Base-by-base conservation (phyloP, 2,888 invertebrate species). In the Pseudococcus viburni region DNA sequence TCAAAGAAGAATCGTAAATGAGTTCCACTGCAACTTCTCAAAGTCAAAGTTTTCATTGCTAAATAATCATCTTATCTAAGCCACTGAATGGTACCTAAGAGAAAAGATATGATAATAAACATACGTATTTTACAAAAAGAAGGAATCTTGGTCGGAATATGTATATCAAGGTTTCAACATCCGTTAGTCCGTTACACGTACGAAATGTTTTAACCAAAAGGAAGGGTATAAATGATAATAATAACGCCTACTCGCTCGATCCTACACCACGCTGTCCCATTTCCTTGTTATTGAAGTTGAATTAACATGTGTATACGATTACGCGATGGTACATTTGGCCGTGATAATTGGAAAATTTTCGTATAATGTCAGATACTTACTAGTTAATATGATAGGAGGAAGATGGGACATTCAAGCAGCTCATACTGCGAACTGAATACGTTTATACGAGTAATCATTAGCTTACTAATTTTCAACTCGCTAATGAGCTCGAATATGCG, bases 401-500 rank as follows among this genome's bases (percentile, higher is more conserved):
- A 55, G 55, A 55, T 55, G 51, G 15, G 11, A 51, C 51, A 33
- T 33, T 33, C 26, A 15, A 51, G 42, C 51, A 55, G 55, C 48
- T 51, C 51, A 4, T 55, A 12, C 48, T 51, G 12, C 8, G 15
- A 4, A 15, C 15, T 12, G 48, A 51, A 51, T 51, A 12, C 26
- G 3, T 33, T 2, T 33, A 33, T 33, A 33, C 26, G 1, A 33
- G 26, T 51, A 55, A 55, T 55, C 5, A 55, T n/a, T n/a, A 22
- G 22, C 68, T 42, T 42, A 42, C 42, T 42, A 42, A 42, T 42
- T 42, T 39, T 9, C 42, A 42, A 42, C 22, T 68, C 68, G 68
- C 68, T 68, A 68, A 68, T 26, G 68, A 68, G 68, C 68, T 68
- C 12, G 68, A 68, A 68, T 68, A 26, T 26, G 55, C 55, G 55